Conservation (phyloP, 2,888 invertebrate species). For the Anthophora plumipes region DNA sequence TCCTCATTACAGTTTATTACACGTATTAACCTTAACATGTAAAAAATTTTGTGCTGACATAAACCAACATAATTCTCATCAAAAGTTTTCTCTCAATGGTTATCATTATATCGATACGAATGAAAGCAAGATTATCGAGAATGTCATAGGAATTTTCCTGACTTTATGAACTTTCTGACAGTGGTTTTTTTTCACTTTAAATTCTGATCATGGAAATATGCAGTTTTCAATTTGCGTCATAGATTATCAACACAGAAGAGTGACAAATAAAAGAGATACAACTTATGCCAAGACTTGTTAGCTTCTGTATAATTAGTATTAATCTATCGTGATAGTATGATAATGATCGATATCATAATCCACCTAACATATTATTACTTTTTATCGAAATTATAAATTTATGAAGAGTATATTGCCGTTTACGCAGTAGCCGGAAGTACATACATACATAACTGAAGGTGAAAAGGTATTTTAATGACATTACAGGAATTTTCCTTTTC, state of each 20-base stretch:
- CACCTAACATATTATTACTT: not conserved
- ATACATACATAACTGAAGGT: too few species aligned
- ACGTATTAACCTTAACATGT: not conserved
- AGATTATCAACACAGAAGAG: constrained; percentile 9
- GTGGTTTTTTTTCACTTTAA: constrained; percentile 14
- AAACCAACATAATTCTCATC: not conserved
- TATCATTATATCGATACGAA: not conserved
- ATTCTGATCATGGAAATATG: constrained; percentile 31
- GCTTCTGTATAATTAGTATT: not conserved
- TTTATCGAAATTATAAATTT: not conserved
- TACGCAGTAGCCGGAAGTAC: not conserved
- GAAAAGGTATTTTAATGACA: constrained; percentile 18
- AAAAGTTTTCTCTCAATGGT: not conserved
- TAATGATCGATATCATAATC: not conserved
- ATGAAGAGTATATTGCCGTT: not conserved
- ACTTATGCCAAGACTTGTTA: constrained; percentile 1
- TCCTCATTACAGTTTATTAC: too few species aligned
- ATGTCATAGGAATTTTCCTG: constrained; percentile 32
- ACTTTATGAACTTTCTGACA: constrained; percentile 2
- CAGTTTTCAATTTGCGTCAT: constrained; percentile 29
- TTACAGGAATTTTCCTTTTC: constrained; percentile 22
- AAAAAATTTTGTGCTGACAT: not conserved
- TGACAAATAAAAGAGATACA: not conserved
- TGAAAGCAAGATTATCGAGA: not conserved
- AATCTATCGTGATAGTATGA: not conserved